phyloP scores from a whole-genome alignment of 30 jellyfish, hydroid and myxozoan species.

The Catostylus mosaicus region DNA sequence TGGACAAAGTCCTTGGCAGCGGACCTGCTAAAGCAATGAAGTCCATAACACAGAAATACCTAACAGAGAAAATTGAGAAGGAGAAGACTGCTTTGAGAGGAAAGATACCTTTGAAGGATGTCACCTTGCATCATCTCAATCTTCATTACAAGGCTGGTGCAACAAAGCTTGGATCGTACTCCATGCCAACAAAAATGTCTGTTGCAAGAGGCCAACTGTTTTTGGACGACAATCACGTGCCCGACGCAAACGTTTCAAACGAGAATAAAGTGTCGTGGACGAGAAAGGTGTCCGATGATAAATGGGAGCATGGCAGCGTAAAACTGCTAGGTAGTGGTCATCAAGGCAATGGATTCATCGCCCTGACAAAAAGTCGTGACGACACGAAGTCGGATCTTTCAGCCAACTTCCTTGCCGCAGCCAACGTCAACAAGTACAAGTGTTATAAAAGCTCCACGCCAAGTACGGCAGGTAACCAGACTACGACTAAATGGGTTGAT shows the following conservation, averaged over 20 bases:
- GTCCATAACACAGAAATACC: conserved; percentile 34
- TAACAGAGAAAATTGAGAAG: background rate
- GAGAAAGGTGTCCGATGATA: conserved; percentile 41
- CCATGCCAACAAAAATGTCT: conserved; percentile 55
- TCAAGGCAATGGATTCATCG: conserved; percentile 53
- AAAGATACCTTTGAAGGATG: conserved; percentile 17
- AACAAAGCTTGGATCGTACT: conserved; percentile 17
- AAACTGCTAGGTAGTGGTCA: conserved; percentile 16
- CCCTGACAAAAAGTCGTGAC: conserved; percentile 28
- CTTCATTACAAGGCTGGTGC: conserved; percentile 37
- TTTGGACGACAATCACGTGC: conserved; percentile 37
- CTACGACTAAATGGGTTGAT: conserved; percentile 36
- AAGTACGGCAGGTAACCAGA: background rate
- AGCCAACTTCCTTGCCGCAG: conserved; percentile 35
- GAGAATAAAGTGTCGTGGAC: conserved; percentile 54
- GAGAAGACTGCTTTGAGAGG: background rate
- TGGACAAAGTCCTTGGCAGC: conserved; percentile 45
- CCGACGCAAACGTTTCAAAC: background rate
- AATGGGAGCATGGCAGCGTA: conserved; percentile 69
- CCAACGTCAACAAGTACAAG: conserved; percentile 42
- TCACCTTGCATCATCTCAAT: conserved; percentile 19
- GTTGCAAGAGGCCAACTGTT: conserved; percentile 50
- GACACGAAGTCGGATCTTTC: conserved; percentile 52
- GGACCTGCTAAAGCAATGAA: conserved; percentile 56
- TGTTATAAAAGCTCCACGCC: conserved; percentile 46